phyloP scores from a whole-genome alignment of 2,888 invertebrate species.

The Chouioia cunea region DNA sequence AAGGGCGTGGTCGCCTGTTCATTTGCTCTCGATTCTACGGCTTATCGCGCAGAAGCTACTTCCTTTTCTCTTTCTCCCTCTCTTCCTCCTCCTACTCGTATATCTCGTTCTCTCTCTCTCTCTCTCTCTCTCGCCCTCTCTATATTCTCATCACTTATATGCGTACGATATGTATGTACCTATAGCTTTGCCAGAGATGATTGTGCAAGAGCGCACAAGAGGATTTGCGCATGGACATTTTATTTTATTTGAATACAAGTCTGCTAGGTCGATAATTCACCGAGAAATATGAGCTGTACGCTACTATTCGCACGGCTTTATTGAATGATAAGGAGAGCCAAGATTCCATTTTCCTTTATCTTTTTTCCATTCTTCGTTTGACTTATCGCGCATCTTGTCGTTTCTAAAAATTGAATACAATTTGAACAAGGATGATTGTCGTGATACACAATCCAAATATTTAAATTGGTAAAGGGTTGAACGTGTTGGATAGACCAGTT shows the following conservation, averaged over 20 bases:
- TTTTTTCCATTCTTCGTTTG: too few relatives aligned
- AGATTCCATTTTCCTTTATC: neutral
- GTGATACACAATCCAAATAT: too few relatives aligned
- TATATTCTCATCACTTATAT: neutral
- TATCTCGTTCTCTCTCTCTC: constrained; percentile 3
- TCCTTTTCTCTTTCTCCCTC: constrained; percentile 13
- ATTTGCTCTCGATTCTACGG: constrained; percentile 42
- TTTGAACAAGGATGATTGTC: too few relatives aligned
- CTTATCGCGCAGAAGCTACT: too few relatives aligned
- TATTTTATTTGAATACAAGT: constrained; percentile 38
- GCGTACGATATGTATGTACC: constrained; percentile 3
- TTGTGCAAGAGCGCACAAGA: neutral
- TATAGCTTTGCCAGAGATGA: neutral
- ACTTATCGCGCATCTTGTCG: too few relatives aligned
- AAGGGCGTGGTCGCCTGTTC: constrained; percentile 46
- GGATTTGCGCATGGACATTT: neutral
- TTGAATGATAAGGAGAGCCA: constrained; percentile 33
- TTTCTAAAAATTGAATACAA: too few relatives aligned
- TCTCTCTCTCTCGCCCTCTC: constrained; percentile 3
- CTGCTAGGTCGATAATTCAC: constrained; percentile 31
- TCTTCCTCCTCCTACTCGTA: constrained; percentile 1
- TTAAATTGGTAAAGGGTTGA: too few relatives aligned
- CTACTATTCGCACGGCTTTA: constrained; percentile 16
- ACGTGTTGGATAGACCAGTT: too few relatives aligned
- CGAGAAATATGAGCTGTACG: constrained; percentile 33